Evolutionary conservation across 2,888 invertebrate genomes (phyloP), one percentile per base, ranked within the genome.

Genomic region (Andrena marginata): DNA sequence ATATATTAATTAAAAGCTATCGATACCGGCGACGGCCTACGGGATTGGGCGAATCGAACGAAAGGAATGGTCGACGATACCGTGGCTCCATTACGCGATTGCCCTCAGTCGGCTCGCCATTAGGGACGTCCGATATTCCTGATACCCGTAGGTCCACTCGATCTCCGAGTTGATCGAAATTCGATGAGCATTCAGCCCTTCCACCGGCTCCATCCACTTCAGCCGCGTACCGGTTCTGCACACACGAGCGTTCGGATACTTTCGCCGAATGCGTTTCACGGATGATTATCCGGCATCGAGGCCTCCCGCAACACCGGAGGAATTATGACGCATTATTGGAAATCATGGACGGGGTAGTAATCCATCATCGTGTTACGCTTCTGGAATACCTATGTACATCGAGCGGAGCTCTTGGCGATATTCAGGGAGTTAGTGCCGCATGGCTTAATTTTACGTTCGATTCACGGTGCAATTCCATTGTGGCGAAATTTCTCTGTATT

Each of bases 291-390:
- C 20, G 16, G 29, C 56, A 31, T n/a, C 54, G 23, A 26, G n/a
- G 23, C 0, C 20, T 7, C 13, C 48, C 35, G 51, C 59, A 33
- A 26, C 54, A 16, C 31, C 23, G 16, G 23, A 73, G 51, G 72
- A 64, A 80, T 78, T 80, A 72, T 69, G 51, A 78, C 26, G 78
- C 79, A 64, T 78, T 80, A 80, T 59, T 26, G 79, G 64, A 51
- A 68, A 69, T 73, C 69, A 64, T 26, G 64, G 65, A 64, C 33
- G 68, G n/a, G 6, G 10, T 10, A 54, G 35, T 59, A 63, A 80
- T 80, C 68, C 72, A 73, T 80, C 80, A 73, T 71, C 35, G 67
- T 13, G 33, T 60, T 33, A 33, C 29, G 56, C 42, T 33, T 59
- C 33, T 7, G n/a, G 51, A 76, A 64, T 56, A 68, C 49, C 20